Base-by-base conservation (phyloP, 2,797 vertebrate species). In the Trematomus bernacchii region DNA sequence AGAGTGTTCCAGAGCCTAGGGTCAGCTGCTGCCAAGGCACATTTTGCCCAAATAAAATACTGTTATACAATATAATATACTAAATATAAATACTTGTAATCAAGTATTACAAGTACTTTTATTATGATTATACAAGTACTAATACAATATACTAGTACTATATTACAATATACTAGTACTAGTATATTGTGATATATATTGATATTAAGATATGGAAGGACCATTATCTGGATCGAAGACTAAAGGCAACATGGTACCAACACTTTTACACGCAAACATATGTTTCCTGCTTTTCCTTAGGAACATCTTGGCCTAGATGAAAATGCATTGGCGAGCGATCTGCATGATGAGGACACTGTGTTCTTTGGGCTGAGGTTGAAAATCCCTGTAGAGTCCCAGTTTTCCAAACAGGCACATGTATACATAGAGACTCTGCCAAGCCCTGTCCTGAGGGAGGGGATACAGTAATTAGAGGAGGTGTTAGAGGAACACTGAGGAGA, bases 271-370 rank as follows among this genome's bases (percentile, higher is more conserved):
- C 27, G 4, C 27, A 68, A 48, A 76, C 61, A 67, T 53, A 30
- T 27, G 72, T 57, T n/a, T 15, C 4, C 11, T 3, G 60, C 19
- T 81, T 82, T 89, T 76, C 73, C 46, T 66, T 70, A 50, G 80
- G 90, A 92, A 93, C 89, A 92, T 88, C 63, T 60, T 92, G 93
- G 76, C 92, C 91, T 87, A 85, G 85, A 91, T 93, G 81, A 90
- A 86, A 90, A 88, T 85, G 79, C 83, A 85, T 12, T 12, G 37
- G 71, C 82, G 84, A 71, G 73, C 87, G 87, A 71, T 92, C 83
- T 91, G 80, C 84, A 82, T 83, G 77, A 87, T 77, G 68, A 86
- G 64, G 86, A 92, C 91, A 82, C 59, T 42, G 46, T 90, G 91
- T 94, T 84, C 92, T 85, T 58, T 74, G 69, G 76, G 76, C 85